A percentile compares a stretch with the other conserved stretches of the same genome.
phyloP scores from a whole-genome alignment of 2,113 vertebrate genomes.

The Passer domesticus region DNA sequence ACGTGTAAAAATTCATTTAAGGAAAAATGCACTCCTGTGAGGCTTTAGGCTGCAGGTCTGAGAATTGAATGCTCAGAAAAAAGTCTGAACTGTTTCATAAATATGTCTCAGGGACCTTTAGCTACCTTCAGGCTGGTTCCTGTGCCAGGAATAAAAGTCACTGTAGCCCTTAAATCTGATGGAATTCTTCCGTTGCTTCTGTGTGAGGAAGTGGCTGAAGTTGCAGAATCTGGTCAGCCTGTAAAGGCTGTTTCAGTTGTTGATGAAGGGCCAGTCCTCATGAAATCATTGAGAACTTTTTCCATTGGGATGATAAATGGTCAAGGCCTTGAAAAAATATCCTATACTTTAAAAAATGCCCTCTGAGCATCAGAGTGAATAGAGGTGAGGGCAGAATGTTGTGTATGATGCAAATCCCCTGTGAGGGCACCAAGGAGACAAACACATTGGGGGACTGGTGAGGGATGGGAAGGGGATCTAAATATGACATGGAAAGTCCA shows the following conservation, averaged over 20 bases:
- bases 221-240: not conserved
- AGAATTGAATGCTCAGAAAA: not conserved
- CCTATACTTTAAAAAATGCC: not conserved
- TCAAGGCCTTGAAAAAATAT: not conserved
- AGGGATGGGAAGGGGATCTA: not conserved
- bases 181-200: not conserved
- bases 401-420: not conserved
- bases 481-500: conserved; percentile 26
- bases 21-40: not conserved
- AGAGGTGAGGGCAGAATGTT: not conserved
- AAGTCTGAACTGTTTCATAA: not conserved
- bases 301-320: not conserved
- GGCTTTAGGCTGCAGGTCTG: not conserved
- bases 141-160: not conserved
- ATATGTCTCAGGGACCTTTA: not conserved
- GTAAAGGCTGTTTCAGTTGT: not conserved
- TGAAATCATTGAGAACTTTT: not conserved
- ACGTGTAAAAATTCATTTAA: not conserved
- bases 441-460: not conserved
- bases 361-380: not conserved
- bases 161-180: not conserved
- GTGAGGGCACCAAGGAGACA: not conserved
- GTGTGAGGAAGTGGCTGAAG: not conserved
- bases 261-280: not conserved
- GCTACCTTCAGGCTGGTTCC: not conserved